Base-by-base conservation (phyloP, 2,888 invertebrate species). In the Lasioglossum pauxillum region DNA sequence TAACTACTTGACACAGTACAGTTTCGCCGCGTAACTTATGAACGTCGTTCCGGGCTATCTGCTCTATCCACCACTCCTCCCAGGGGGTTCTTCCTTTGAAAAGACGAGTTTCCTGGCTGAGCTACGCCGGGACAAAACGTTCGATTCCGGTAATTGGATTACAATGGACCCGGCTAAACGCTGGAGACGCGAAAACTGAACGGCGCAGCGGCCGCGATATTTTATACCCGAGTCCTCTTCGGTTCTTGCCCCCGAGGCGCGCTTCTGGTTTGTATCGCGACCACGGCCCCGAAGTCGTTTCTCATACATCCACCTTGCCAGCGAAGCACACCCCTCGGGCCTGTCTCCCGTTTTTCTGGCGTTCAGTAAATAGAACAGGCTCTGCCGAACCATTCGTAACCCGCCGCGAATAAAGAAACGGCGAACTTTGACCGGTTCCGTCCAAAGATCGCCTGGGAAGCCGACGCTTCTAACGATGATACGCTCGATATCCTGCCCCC, bases 301-400 rank as follows among this genome's bases (percentile, higher is more conserved):
- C 88, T 87, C 87, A 78, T 87, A 82, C 71, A 77, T 85, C 76
- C 79, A 46, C 77, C 35, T 69, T 78, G 72, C 41, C 64, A 75
- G 71, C 76, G 72, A 79, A 79, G 84, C 82, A 83, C 84, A 74
- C 80, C 84, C 82, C 74, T 49, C 2, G 79, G 44, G 79, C 53
- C 77, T 64, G 82, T 78, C 75, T 49, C 60, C 14, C 78, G 80
- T 87, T 88, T 85, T 87, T 87, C 87, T 41, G 75, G 31, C 75
- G 27, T 77, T 84, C 82, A 27, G 75, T 78, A 80, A 82, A 81
- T 79, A 79, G 80, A 73, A 78, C 82, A 27, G 60, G 35, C 78
- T 75, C 44, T 16, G 35, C 16, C 38, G 60, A 38, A n/a, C 80
- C 53, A 49, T 79, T 76, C 46, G 81, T 60, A 75, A 72, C 57